phyloP scores from a whole-genome alignment of 92 coral and sea anemone genomes.

The Bergia puertoricense region DNA sequence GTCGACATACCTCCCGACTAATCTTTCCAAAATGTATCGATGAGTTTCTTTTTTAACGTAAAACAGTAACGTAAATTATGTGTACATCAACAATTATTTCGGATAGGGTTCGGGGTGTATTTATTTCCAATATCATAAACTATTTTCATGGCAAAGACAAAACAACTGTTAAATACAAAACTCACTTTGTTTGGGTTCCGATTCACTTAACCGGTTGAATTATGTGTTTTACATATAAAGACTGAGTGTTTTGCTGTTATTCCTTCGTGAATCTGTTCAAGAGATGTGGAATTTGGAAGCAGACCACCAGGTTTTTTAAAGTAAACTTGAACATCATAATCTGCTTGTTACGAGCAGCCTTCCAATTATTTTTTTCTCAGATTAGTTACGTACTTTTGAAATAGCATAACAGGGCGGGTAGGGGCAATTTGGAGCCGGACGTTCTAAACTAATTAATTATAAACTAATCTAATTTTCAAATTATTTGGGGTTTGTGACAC shows the following conservation, averaged over 20 bases:
- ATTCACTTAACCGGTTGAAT: background rate
- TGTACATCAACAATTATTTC: background rate
- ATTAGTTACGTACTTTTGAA: no score
- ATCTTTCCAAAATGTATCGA: background rate
- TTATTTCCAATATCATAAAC: background rate
- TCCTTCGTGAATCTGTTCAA: background rate
- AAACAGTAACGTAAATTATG: background rate
- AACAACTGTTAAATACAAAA: background rate
- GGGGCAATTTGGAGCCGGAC: no score
- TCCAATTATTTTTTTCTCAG: no score
- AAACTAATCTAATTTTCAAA: no score
- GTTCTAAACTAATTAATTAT: no score
- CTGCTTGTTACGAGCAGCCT: no score
- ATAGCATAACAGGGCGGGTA: no score
- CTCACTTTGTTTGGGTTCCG: background rate
- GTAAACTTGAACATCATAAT: no score
- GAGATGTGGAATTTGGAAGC: background rate
- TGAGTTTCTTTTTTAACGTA: no score
- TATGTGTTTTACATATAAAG: background rate
- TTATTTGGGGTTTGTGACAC: no score
- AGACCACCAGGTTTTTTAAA: no score
- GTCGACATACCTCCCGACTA: background rate
- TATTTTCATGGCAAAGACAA: background rate
- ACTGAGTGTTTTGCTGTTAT: no score
- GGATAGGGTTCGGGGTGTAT: background rate